Base-by-base conservation (phyloP, 2,888 invertebrate species). In the Phrixothrix hirtus region DNA sequence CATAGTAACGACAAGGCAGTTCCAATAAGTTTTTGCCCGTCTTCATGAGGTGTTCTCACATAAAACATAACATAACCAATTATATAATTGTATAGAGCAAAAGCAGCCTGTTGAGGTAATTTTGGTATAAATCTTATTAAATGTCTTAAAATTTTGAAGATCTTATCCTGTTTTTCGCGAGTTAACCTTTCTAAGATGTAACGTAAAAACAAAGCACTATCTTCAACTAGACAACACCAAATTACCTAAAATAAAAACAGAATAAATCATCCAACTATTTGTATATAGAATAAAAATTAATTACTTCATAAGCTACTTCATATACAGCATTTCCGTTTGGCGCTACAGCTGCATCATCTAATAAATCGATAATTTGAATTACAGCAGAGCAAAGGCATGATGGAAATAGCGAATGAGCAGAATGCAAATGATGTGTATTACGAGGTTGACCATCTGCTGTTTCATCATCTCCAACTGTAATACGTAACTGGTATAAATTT, bases 41-140 rank as follows among this genome's bases (percentile, higher is more conserved):
- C 92, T 69, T 98, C 97, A 68, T 95, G 93, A 0, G 98, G 95
- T 7, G 95, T 90, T 44, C 99, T 81, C 1, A 98, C 97, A 69
- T 98, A 98, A 78, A 97, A 99, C 98, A 99, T 99, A 1, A 99
- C 93, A 70, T 96, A 99, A 1, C 99, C 99, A 63, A 99, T 98
- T 65, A 99, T 90, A 68, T 99, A 98, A 79, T 99, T 99, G 75
- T 98, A 97, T 1, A 99, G 77, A 1, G 95, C 94, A 76, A 97
- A 98, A 0, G 99, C 99, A 0, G 98, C 96, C 75, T 99, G 98
- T 61, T 95, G 92, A 0, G 98, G 96, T 51, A 98, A 76, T 34
- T 93, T 87, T 1, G 95, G 93, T 36, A 96, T 90, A 72, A 95
- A 95, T 48, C 96, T 82, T 55, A 98, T 92, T 41, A 99, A 79